Evolutionary conservation across 2,797 vertebrate species (phyloP).

Genomic region (Eulemur rubriventer): DNA sequence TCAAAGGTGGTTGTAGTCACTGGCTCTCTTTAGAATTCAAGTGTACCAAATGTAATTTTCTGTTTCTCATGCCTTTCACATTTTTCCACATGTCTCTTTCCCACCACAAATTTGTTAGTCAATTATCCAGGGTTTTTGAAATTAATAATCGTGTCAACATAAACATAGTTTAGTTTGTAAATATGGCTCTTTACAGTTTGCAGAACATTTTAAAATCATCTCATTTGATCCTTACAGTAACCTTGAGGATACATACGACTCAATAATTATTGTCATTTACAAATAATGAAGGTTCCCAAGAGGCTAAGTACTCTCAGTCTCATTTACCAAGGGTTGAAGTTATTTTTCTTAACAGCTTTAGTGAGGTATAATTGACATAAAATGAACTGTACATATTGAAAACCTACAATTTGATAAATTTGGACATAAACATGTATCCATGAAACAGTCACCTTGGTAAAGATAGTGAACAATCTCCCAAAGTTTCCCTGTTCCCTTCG

Average conservation of each 20-base stretch:
- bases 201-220: neutral
- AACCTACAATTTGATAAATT: neutral
- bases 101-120: neutral
- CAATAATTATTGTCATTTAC: neutral
- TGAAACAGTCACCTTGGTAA: neutral
- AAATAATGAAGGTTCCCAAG: neutral
- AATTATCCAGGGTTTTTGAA: neutral
- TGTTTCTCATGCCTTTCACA: neutral
- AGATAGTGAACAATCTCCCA: neutral
- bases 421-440: neutral
- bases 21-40: neutral
- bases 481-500: neutral
- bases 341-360: neutral
- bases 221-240: neutral
- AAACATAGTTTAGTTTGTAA: neutral
- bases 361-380: neutral
- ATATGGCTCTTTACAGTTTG: neutral
- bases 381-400: neutral
- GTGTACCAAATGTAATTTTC: neutral
- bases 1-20: neutral
- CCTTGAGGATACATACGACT: neutral
- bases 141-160: neutral
- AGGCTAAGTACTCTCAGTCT: neutral
- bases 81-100: neutral
- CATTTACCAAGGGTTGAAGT: neutral